Evolutionary conservation across 1,140 invertebrate species (phyloP).

Genomic region (Monochamus saltuarius): DNA sequence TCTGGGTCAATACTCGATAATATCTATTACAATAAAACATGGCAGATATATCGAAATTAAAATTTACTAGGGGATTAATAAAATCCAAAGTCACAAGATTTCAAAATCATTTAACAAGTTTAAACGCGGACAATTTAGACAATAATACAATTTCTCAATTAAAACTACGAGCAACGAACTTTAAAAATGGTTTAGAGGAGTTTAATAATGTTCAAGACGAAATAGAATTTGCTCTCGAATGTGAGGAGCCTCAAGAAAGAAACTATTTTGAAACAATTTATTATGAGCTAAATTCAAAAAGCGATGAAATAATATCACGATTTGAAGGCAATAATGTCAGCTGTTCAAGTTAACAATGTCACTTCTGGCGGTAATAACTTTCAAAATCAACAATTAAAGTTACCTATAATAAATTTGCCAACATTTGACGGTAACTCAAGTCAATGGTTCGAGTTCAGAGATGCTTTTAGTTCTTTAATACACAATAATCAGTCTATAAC

Average conservation of each 20-base stretch:
- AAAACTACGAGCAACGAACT: not conserved
- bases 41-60: too few relatives aligned
- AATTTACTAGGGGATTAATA: too few relatives aligned
- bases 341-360: not conserved
- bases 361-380: not conserved
- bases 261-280: not conserved
- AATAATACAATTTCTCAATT: not conserved
- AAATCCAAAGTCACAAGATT: not conserved
- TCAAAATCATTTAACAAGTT: not conserved
- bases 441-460: conserved; percentile 13
- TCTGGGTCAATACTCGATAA: too few relatives aligned
- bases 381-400: not conserved
- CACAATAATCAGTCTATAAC: conserved; percentile 9
- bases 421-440: conserved; percentile 13
- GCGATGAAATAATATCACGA: not conserved
- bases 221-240: not conserved
- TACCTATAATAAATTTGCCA: conserved; percentile 1
- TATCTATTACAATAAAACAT: too few relatives aligned
- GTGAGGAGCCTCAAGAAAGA: not conserved
- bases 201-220: not conserved
- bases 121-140: not conserved
- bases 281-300: not conserved
- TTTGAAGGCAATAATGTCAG: too few relatives aligned
- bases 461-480: conserved; percentile 12
- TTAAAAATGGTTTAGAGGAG: not conserved